Evolutionary conservation across 2,797 vertebrate genomes (phyloP), one percentile per base, ranked within the genome.

Genomic region (Graptemys geographica): DNA sequence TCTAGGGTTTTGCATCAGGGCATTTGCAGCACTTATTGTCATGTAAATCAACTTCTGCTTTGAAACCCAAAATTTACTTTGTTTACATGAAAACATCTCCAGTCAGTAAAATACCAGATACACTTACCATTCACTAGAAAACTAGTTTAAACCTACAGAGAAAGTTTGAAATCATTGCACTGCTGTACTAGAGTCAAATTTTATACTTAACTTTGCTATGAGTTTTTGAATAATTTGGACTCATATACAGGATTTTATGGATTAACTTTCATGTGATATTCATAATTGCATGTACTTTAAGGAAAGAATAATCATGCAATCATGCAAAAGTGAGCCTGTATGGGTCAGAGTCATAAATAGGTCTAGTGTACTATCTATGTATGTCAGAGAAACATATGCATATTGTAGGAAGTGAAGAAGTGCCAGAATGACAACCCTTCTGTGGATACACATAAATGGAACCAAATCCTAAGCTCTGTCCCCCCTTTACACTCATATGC

Each of bases 41-140:
- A 59, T 52, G 51, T 59, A 65, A 81, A 49, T 51, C 12, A 27
- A 21, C 13, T 57, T 47, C 92, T 96, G 95, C 87, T 96, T 95
- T 95, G 89, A 52, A 72, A 95, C 90, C 86, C 81, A 65, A 94
- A 72, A 78, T 84, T 89, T 87, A 93, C 80, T 84, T 87, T 86
- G 94, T 97, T 96, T 96, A 92, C 91, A 83, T 97, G 74, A 91
- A 94, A 92, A 95, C 96, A 97, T 41, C 28, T 84, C n/a, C 69
- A 88, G 94, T 93, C 79, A 76, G 84, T 47, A 86, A 96, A 59
- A 76, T 72, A 41, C 11, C 69, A 72, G 69, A 25, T n/a, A 41
- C 21, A 25, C 37, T 41, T 41, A 23, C 19, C 19, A 72, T 81
- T 74, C 65, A 57, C 74, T 91, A 28, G 5, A 78, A 62, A 28